These are phyloP conservation scores for Rhyacichthys aspro DNA, from an alignment of 2,797 vertebrate genomes.

Conservation along the genomic window DNA sequence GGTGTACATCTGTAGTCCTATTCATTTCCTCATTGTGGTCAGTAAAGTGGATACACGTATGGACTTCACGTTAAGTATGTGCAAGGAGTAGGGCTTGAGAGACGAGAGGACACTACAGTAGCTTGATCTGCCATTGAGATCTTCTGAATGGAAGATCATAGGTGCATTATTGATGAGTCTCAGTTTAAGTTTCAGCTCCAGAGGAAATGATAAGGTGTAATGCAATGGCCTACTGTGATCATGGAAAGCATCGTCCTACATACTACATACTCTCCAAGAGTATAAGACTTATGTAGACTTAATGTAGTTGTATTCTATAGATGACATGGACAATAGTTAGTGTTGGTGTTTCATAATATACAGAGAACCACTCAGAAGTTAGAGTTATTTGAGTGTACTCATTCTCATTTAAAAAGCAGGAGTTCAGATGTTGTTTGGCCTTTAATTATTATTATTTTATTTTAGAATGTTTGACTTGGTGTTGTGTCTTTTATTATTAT, in stretches of 20 bases:
- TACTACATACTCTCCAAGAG: conserved; percentile 50
- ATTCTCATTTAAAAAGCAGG: too few species aligned
- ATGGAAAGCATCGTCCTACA: conserved; percentile 65
- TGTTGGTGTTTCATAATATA: too few species aligned
- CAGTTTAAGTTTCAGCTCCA: conserved; percentile 78
- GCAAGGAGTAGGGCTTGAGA: conserved; percentile 25
- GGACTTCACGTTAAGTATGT: conserved; percentile 31
- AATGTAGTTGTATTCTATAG: too few species aligned
- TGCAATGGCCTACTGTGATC: conserved; percentile 78
- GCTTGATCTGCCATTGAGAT: conserved; percentile 73
- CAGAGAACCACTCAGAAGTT: too few species aligned
- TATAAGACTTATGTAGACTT: conserved; percentile 4
- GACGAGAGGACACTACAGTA: conserved; percentile 55
- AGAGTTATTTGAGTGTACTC: too few species aligned
- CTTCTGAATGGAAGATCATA: conserved; percentile 75
- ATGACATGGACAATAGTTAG: too few species aligned
- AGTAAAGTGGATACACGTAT: conserved; percentile 44
- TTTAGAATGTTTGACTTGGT: too few species aligned
- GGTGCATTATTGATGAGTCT: conserved; percentile 81
- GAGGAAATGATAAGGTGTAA: conserved; percentile 84
- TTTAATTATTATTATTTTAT: too few species aligned
- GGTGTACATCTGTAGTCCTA: conserved; percentile 41
- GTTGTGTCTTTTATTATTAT: too few species aligned
- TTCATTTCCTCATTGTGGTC: conserved; percentile 46
- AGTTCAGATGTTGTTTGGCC: too few species aligned